Evolutionary conservation across 2,797 vertebrate species (phyloP).

Genomic region (Channallabes apus): DNA sequence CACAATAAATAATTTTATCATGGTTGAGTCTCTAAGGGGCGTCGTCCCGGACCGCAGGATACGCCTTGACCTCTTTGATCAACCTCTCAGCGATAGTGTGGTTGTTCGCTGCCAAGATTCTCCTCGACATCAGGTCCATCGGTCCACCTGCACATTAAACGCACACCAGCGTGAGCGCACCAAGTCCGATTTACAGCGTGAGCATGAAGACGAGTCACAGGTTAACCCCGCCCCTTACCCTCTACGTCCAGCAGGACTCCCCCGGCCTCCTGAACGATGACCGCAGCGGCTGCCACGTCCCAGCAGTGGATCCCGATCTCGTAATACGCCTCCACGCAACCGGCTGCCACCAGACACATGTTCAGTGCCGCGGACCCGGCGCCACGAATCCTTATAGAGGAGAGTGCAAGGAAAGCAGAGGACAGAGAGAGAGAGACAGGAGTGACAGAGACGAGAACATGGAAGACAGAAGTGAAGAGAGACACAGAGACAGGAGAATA

Average conservation of each 20-base stretch:
- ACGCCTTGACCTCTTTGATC: conserved; percentile 77
- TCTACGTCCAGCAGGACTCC: conserved; percentile 86
- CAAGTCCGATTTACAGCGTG: neutral
- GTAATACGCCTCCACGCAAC: conserved; percentile 89
- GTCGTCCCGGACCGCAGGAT: conserved; percentile 81
- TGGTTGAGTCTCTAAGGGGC: conserved; percentile 32
- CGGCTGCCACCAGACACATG: conserved; percentile 90
- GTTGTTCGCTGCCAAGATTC: conserved; percentile 86
- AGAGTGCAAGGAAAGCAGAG: too few relatives aligned
- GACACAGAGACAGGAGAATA: neutral
- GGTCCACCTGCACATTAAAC: conserved; percentile 76
- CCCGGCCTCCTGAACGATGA: conserved; percentile 88
- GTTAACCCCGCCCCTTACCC: conserved; percentile 67
- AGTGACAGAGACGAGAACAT: rapidly evolving
- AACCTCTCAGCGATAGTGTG: conserved; percentile 77
- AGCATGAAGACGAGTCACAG: too few relatives aligned
- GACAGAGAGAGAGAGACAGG: too few relatives aligned
- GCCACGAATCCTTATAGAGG: conserved; percentile 77
- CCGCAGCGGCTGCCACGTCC: conserved; percentile 86
- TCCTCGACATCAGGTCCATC: conserved; percentile 91
- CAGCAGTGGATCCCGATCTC: conserved; percentile 94
- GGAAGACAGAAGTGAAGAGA: neutral
- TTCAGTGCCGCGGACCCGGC: conserved; percentile 91
- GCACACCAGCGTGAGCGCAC: neutral
- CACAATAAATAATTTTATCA: neutral